phyloP scores from a whole-genome alignment of 2,113 vertebrate genomes.

The Boleophthalmus pectinirostris region DNA sequence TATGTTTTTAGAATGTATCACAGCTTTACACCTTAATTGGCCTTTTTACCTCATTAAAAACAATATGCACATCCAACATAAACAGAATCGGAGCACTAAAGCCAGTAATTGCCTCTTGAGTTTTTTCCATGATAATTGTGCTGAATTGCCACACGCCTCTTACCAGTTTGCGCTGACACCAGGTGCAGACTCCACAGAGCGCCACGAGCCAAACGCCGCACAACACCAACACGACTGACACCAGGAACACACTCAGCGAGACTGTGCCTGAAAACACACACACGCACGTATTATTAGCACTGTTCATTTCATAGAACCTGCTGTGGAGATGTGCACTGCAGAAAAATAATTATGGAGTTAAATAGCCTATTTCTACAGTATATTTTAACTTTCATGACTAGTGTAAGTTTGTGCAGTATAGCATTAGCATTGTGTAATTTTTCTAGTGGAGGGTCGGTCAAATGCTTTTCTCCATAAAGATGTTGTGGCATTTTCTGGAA shows the following conservation, averaged over 20 bases:
- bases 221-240: slow-evolving; percentile 91
- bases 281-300: slow-evolving; percentile 37
- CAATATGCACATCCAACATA: slow-evolving; percentile 3
- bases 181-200: slow-evolving; percentile 96
- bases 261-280: slow-evolving; percentile 79
- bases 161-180: slow-evolving; percentile 98
- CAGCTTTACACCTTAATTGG: neutral
- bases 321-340: slow-evolving; percentile 12
- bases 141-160: slow-evolving; percentile 61
- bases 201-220: slow-evolving; percentile 93
- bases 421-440: too few species aligned
- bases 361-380: neutral
- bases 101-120: neutral
- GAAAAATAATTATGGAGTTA: neutral
- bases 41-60: neutral
- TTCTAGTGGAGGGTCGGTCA: too few species aligned
- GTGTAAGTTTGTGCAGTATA: too few species aligned
- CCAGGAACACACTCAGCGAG: slow-evolving; percentile 92
- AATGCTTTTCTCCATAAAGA: too few species aligned
- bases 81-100: neutral
- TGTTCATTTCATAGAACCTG: slow-evolving; percentile 14
- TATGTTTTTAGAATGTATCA: neutral
- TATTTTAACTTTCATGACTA: too few species aligned
- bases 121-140: neutral
- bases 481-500: too few species aligned